Percentiles rank a stretch among this genome's conserved stretches.
These are phyloP conservation scores for Taeniopygia guttata DNA, from an alignment of 2,797 vertebrate species.

Conservation along the genomic window DNA sequence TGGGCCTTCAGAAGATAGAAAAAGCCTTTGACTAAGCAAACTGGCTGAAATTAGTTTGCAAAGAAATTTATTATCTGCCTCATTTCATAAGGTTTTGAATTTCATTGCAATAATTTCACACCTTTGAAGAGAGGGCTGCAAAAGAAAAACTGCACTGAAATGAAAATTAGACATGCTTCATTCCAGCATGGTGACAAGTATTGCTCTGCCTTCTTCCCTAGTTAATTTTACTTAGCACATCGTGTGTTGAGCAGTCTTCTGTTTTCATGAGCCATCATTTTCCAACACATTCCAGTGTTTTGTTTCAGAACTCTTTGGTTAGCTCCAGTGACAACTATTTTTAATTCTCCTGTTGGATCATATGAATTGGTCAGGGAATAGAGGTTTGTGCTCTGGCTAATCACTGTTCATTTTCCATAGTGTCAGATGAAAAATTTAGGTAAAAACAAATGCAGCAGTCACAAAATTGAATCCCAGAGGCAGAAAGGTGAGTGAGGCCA, in stretches of 20 bases:
- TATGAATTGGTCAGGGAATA: conserved; percentile 3
- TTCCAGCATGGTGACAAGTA: background rate
- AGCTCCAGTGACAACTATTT: conserved; percentile 17
- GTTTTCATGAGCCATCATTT: conserved; percentile 35
- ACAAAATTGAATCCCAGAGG: background rate
- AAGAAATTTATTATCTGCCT: background rate
- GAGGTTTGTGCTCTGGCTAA: background rate
- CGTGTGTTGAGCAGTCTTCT: conserved; percentile 5
- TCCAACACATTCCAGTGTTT: conserved; percentile 31
- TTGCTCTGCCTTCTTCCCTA: background rate
- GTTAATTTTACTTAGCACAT: conserved; percentile 11
- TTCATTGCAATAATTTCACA: background rate
- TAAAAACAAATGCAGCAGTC: background rate
- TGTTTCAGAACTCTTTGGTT: conserved; percentile 41
- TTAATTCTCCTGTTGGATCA: background rate
- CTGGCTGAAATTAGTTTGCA: background rate
- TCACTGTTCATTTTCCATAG: background rate
- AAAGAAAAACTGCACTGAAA: background rate
- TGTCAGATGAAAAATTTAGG: conserved; percentile 10
- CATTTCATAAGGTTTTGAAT: background rate
- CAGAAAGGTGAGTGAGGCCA: conserved; percentile 16
- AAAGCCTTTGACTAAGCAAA: background rate
- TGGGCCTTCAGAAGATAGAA: background rate
- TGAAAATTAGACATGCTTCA: background rate
- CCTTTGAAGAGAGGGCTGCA: background rate